Evolutionary conservation across 2,888 invertebrate species (phyloP), one percentile per base, ranked within the genome.

Genomic region (Omphaloscelis lunosa): DNA sequence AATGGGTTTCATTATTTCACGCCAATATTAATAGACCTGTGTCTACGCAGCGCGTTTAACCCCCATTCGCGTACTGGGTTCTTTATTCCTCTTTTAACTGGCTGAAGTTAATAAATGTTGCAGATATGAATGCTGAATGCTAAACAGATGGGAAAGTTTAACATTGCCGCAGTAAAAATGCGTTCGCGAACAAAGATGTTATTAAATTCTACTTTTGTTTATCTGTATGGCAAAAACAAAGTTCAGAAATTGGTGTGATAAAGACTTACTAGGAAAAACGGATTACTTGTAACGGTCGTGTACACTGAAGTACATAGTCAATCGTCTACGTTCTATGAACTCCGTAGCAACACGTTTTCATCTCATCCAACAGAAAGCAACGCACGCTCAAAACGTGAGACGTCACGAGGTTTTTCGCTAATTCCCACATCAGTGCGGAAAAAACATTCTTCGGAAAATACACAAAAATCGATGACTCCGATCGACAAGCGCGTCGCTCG

Each of bases 1-100:
- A 94, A 94, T 94, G 93, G 94, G 91, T 93, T 93, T 92, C 93
- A 95, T 95, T 95, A 95, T 95, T 95, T 93, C 93, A 94, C 93
- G 94, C 95, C 93, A 93, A 91, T 93, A 93, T 94, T 94, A 94
- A 95, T 95, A 95, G 93, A 91, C 90, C 86, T 90, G 85, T 91
- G 90, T 92, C 91, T 92, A 89, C 88, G 90, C 90, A 88, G 86
- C 81, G 87, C 88, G 86, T 91, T 91, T 89, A 88, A 88, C 86
- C 85, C 78, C 88, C 80, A 89, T 88, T 85, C 83, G 80, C 76
- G 80, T 87, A 89, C 86, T 86, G 85, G 82, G 84, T 86, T 83
- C 69, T 86, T 84, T 83, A 84, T 89, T 83, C 76, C 77, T 80
- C 71, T 88, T 84, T 74, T 80, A 74, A 65, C 27, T 53, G 56